A percentile compares a stretch with the other conserved stretches of the same genome.
Evolutionary conservation across 2,797 vertebrate species (phyloP).

Genomic region (Anguilla pacifica): DNA sequence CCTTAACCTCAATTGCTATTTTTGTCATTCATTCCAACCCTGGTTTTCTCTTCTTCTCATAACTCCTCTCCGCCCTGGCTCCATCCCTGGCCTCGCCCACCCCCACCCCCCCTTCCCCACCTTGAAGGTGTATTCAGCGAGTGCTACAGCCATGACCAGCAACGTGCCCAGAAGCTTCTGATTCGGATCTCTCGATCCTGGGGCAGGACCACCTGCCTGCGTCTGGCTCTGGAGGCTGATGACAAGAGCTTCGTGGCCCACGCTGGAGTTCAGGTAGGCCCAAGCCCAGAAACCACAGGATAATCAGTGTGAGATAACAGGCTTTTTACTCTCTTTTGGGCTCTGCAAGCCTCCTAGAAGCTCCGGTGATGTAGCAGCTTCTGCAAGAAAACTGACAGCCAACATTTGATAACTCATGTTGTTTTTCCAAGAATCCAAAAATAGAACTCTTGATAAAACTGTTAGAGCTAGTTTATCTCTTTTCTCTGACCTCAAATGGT

Average conservation of each 20-base stretch:
- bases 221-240: slow-evolving; percentile 86
- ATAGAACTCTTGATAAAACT: background rate
- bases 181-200: slow-evolving; percentile 82
- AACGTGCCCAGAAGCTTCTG: slow-evolving; percentile 84
- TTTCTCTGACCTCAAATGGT: background rate
- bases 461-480: background rate
- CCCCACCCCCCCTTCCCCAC: background rate
- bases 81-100: background rate
- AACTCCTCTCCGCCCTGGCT: too few species aligned
- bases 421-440: background rate
- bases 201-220: slow-evolving; percentile 87
- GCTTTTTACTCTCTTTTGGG: background rate
- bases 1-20: background rate
- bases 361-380: background rate
- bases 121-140: slow-evolving; percentile 85
- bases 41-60: background rate
- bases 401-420: background rate
- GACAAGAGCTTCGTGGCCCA: slow-evolving; percentile 90
- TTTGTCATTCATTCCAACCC: background rate
- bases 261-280: slow-evolving; percentile 79
- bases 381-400: background rate
- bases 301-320: background rate
- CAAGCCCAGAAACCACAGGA: background rate
- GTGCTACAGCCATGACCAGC: slow-evolving; percentile 81
- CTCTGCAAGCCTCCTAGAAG: background rate